A percentile compares a stretch with the other conserved stretches of the same genome.
Conservation (phyloP, 2,888 invertebrate genomes). For the Diaphora mendica region DNA sequence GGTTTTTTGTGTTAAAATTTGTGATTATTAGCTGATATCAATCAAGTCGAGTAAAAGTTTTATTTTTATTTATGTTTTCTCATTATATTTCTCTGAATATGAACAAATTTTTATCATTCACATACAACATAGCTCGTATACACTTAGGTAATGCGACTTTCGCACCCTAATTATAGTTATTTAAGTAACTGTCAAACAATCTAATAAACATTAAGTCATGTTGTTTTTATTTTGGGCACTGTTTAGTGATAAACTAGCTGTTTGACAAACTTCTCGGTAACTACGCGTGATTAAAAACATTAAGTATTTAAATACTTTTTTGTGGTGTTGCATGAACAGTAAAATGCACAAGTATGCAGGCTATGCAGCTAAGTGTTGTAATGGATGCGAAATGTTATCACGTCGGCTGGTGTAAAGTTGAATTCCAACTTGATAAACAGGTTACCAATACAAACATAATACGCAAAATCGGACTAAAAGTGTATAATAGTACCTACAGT, state of each 20-base stretch:
- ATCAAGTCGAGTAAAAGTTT: not conserved
- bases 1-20: no score
- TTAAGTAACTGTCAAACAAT: not conserved
- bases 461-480: not conserved
- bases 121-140: not conserved
- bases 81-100: not conserved
- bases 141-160: not conserved
- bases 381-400: not conserved
- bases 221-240: not conserved
- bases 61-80: not conserved
- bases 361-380: not conserved
- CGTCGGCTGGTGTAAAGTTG: not conserved
- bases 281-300: not conserved
- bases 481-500: not conserved
- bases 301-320: not conserved
- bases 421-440: not conserved
- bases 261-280: not conserved
- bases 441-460: not conserved
- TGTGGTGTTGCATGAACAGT: not conserved
- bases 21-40: not conserved
- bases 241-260: not conserved
- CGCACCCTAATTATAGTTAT: not conserved
- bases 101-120: not conserved
- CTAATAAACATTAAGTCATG: not conserved
- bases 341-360: not conserved